phyloP scores from a whole-genome alignment of 2,888 invertebrate species.

The Aphodius granarius region DNA sequence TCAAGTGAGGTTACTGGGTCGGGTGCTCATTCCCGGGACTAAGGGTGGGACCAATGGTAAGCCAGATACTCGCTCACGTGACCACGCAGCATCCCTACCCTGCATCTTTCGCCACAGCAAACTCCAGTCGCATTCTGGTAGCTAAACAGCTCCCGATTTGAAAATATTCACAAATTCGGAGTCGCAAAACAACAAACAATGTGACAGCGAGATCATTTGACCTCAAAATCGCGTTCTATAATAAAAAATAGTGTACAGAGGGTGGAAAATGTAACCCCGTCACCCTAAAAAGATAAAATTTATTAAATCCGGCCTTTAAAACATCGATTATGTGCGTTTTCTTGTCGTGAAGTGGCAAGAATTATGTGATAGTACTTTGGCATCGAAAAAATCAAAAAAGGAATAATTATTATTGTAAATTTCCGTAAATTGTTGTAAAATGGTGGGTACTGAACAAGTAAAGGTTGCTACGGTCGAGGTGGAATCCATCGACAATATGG shows the following conservation, averaged over 20 bases:
- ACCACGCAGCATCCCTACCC: constrained; percentile 52
- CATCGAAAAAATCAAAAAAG: constrained; percentile 3
- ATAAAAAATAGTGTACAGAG: not conserved
- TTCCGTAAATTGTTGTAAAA: constrained; percentile 40
- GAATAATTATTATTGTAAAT: not conserved
- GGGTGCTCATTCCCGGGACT: constrained; percentile 50
- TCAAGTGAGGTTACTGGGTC: constrained; percentile 55
- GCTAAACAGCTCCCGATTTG: not conserved
- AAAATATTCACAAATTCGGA: not conserved
- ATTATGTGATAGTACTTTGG: not conserved
- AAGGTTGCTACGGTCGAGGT: constrained; percentile 89
- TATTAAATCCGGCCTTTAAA: constrained; percentile 29
- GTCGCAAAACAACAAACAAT: not conserved
- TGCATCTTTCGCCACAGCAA: not conserved
- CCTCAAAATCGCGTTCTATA: not conserved
- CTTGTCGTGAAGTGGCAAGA: constrained; percentile 27
- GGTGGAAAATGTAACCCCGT: not conserved
- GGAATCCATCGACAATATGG: constrained; percentile 86
- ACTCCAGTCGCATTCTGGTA: constrained; percentile 3
- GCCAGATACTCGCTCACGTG: constrained; percentile 46
- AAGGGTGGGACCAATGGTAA: constrained; percentile 47
- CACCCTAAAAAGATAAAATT: not conserved
- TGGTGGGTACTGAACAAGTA: constrained; percentile 75
- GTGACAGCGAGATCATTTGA: not conserved
- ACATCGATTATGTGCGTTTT: constrained; percentile 29